Percentiles rank a stretch among this genome's conserved stretches.
These are phyloP conservation scores for Anguilla obscura DNA, from an alignment of 2,797 vertebrate genomes.

Conservation along the genomic window DNA sequence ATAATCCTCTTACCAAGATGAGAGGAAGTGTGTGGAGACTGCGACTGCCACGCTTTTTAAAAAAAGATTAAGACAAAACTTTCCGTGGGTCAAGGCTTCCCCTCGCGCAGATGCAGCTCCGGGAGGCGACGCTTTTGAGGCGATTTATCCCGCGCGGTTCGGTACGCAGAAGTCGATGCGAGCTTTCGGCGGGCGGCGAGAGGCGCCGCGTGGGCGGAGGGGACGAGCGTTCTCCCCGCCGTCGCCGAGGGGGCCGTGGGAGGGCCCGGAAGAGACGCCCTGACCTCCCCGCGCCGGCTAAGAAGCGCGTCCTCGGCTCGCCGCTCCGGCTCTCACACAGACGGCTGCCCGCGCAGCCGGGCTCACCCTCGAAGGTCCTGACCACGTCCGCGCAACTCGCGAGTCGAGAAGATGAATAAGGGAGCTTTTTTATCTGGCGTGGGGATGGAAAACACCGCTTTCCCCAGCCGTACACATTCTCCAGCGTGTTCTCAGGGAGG, in stretches of 20 bases:
- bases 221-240: constrained; percentile 60
- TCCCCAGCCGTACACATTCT: neutral
- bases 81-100: neutral
- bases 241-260: constrained; percentile 15
- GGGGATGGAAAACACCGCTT: neutral
- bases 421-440: neutral
- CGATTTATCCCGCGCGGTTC: neutral
- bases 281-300: constrained; percentile 41
- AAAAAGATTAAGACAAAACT: neutral
- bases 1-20: neutral
- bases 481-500: neutral
- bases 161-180: neutral
- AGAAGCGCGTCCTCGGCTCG: constrained; percentile 62
- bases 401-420: constrained; percentile 69
- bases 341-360: constrained; percentile 35
- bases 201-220: constrained; percentile 63
- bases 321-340: constrained; percentile 8
- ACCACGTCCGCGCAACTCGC: constrained; percentile 75
- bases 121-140: neutral
- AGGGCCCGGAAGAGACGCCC: constrained; percentile 6
- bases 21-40: neutral
- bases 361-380: constrained; percentile 69
- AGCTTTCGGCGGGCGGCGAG: neutral
- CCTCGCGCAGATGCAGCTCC: neutral
- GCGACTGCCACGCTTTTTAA: neutral